A percentile compares a stretch with the other conserved stretches of the same genome.
Evolutionary conservation across 2,113 vertebrate species (phyloP).

Genomic region (Perognathus longimembris): DNA sequence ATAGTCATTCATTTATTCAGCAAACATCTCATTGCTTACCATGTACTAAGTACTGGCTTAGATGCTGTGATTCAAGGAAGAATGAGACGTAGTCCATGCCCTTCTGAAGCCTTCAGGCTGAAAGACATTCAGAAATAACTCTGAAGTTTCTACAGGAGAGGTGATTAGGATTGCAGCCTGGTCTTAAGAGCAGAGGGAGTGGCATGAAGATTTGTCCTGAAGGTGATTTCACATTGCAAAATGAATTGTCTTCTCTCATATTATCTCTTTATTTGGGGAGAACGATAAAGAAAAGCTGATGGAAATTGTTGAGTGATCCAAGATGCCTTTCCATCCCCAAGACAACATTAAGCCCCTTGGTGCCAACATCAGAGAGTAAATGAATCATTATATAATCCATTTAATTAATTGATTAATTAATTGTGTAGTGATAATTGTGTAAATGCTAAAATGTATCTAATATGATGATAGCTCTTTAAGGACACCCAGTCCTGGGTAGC

Average conservation of each 20-base stretch:
- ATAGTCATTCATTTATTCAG: background rate
- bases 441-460: constrained; percentile 3
- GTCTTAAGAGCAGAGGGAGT: background rate
- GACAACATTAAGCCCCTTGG: background rate
- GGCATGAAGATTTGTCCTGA: background rate
- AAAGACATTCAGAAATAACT: background rate
- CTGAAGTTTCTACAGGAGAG: background rate
- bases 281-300: background rate
- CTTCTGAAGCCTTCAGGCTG: background rate
- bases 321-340: background rate
- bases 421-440: background rate
- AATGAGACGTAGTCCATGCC: background rate
- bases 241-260: background rate
- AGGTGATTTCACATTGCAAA: background rate
- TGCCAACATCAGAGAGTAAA: constrained; percentile 30
- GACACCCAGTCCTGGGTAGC: background rate
- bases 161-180: background rate
- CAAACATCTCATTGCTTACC: background rate
- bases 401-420: background rate
- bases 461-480: background rate
- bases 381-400: constrained; percentile 24
- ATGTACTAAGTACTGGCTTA: background rate
- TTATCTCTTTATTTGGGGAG: constrained; percentile 37
- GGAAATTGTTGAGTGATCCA: background rate
- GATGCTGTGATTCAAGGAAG: background rate